These are phyloP conservation scores for Lochmaea capreae DNA, from an alignment of 2,888 invertebrate genomes.

Conservation along the genomic window DNA sequence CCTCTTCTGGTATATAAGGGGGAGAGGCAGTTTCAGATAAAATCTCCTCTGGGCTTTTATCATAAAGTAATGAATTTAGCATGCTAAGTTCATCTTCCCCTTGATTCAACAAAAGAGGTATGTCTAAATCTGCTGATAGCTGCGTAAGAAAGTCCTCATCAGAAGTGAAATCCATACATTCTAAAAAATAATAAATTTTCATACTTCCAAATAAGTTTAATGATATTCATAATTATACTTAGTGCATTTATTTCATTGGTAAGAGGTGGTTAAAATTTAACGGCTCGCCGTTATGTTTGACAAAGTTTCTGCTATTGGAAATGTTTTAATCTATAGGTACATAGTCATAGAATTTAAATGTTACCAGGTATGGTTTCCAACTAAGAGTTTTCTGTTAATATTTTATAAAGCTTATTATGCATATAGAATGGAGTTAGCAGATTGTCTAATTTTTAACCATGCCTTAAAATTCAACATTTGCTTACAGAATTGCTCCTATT, in stretches of 20 bases:
- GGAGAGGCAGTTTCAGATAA: conserved; percentile 58
- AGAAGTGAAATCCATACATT: conserved; percentile 57
- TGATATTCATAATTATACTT: background rate
- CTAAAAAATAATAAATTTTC: conserved; percentile 50
- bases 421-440: background rate
- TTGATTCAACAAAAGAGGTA: conserved; percentile 61
- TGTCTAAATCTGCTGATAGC: conserved; percentile 61
- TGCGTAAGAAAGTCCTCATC: conserved; percentile 64
- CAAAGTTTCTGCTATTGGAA: too few species aligned
- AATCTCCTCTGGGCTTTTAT: conserved; percentile 61
- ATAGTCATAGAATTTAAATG: too few species aligned
- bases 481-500: too few species aligned
- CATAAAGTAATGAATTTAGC: conserved; percentile 60
- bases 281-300: too few species aligned
- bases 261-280: too few species aligned
- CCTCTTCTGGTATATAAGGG: conserved; percentile 44
- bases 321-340: too few species aligned
- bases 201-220: too few species aligned
- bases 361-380: too few species aligned
- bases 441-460: too few species aligned
- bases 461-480: too few species aligned
- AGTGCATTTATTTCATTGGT: background rate
- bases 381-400: too few species aligned
- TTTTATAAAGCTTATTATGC: background rate
- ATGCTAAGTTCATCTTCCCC: conserved; percentile 60